A percentile compares a stretch with the other conserved stretches of the same genome.
Conservation (phyloP, 2,888 invertebrate species). For the Phalera bucephala region DNA sequence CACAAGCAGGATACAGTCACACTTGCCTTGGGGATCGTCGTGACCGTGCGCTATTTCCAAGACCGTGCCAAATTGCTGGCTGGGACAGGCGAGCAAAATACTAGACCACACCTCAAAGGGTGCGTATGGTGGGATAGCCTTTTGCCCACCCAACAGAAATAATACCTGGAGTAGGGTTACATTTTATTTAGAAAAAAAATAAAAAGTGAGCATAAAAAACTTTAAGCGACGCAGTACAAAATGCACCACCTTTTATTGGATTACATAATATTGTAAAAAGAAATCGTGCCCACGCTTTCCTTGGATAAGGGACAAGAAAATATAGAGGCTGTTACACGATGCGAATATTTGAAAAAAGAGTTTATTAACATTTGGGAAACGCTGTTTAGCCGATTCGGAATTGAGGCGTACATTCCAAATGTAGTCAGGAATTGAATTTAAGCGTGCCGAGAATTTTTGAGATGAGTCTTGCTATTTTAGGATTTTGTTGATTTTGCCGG, state of each 20-base stretch:
- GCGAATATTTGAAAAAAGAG: conserved; percentile 14
- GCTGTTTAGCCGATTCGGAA: conserved; percentile 11
- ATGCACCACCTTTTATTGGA: conserved; percentile 27
- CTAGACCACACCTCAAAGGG: no score
- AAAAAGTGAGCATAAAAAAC: conserved; percentile 2
- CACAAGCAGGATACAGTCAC: no score
- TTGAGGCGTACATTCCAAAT: conserved; percentile 16
- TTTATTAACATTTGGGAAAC: conserved; percentile 24
- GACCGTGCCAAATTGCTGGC: no score
- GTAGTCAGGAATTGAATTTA: conserved; percentile 24
- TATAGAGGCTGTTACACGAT: not conserved
- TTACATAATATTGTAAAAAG: conserved; percentile 23
- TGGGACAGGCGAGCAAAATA: no score
- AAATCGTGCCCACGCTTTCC: not conserved
- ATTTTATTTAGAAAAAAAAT: not conserved
- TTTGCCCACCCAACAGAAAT: no score
- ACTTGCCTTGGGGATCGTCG: no score
- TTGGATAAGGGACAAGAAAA: not conserved
- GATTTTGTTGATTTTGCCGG: not conserved
- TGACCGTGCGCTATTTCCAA: no score
- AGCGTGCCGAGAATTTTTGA: conserved; percentile 10
- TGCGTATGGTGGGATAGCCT: no score
- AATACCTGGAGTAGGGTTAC: no score
- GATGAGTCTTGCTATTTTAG: not conserved
- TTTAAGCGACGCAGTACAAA: conserved; percentile 15